Base-by-base conservation (phyloP, 2,888 invertebrate genomes). In the Drosophila robusta region DNA sequence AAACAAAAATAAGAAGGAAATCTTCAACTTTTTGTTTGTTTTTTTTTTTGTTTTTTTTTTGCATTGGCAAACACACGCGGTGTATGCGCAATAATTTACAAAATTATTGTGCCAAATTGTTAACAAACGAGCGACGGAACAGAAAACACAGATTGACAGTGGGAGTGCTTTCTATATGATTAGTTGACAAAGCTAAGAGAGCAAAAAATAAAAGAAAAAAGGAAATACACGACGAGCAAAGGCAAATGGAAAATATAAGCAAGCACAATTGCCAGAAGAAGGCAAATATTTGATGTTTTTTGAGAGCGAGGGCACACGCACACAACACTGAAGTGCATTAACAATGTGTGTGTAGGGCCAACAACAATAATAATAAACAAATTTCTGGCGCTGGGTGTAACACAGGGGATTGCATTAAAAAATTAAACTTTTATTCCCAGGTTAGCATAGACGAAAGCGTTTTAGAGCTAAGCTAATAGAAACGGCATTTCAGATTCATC, bases 71-170 rank as follows among this genome's bases (percentile, higher is more conserved):
- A 65, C 66, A 75, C 82, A 81, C 76, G 67, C 74, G 64, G 77
- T 88, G 83, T 79, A 85, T 86, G 74, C 82, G 80, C 83, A 88
- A 79, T 83, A 87, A 81, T 84, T 84, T 87, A 70, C 60, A 54
- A 85, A 76, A 85, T 85, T 82, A 82, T 85, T 87, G 66, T 74
- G 61, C 63, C 68, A 74, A 77, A 83, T 73, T 78, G 49, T 49
- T 65, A 44, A 46, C 34, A 58, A 54, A 45, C 42, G 24, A 41
- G 39, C 9, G 24, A 29, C 14, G 36, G 34, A 50, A 57, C 45
- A 41, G 18, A 11, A 18, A 18, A 18, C 42, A 55, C 58, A 60
- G 65, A 57, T 82, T 63, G 63, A 46, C 65, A 55, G 42, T 16
- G 46, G 44, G 14, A 16, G 29, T 57, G 78, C 81, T 87, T 87